Conservation (phyloP, 2,113 vertebrate genomes). For the Chauna torquata region DNA sequence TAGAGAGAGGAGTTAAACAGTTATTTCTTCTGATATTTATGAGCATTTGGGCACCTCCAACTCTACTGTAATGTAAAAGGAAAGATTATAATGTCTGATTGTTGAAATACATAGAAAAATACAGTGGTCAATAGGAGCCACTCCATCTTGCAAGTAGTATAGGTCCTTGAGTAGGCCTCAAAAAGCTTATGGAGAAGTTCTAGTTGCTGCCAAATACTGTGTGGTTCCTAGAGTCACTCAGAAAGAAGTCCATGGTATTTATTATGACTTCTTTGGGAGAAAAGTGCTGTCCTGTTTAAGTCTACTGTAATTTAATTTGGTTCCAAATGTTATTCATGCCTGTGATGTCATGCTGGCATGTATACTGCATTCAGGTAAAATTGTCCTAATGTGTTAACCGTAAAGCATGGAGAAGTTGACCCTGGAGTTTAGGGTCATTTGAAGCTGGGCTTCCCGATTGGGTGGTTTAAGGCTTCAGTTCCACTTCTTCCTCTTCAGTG, state of each 20-base stretch:
- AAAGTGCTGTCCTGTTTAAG: neutral
- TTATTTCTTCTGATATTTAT: neutral
- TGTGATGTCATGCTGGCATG: neutral
- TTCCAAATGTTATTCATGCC: neutral
- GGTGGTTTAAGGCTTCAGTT: neutral
- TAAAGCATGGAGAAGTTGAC: neutral
- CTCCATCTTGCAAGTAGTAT: neutral
- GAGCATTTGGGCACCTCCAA: neutral
- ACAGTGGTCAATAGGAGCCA: neutral
- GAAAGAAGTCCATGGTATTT: neutral
- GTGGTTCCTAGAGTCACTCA: neutral
- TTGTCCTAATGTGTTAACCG: neutral
- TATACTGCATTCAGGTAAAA: neutral
- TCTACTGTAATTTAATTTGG: neutral
- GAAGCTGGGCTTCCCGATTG: neutral
- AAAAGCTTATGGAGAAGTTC: neutral
- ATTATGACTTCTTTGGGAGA: neutral
- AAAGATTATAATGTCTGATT: neutral
- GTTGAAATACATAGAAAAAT: slow-evolving; percentile 11
- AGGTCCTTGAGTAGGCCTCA: neutral
- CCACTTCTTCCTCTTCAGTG: neutral
- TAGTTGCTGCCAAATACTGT: neutral
- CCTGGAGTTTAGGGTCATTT: neutral
- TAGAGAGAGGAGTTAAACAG: neutral
- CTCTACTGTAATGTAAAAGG: neutral